Conservation (phyloP, 2,888 invertebrate species). For the Melangyna quadrimaculata region DNA sequence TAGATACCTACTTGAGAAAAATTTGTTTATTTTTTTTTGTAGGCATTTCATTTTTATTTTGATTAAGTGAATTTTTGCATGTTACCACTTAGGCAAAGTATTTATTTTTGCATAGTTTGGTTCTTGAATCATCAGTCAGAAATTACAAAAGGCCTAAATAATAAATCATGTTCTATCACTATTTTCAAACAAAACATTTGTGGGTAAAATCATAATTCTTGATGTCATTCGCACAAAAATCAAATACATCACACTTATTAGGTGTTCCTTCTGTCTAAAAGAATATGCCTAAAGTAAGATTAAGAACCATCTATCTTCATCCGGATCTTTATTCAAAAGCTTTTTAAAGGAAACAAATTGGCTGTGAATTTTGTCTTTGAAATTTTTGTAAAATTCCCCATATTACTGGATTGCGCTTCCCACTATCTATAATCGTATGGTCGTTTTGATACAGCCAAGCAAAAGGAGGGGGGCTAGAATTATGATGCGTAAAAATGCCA, state of each 20-base stretch:
- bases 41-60: neutral
- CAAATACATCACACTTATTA: neutral
- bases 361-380: no score
- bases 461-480: neutral
- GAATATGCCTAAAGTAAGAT: neutral
- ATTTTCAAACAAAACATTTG: neutral
- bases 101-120: neutral
- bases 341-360: neutral
- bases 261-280: neutral
- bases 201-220: neutral
- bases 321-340: neutral
- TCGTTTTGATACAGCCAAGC: neutral
- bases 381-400: no score
- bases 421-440: no score
- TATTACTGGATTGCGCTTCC: no score
- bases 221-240: neutral
- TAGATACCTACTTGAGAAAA: neutral
- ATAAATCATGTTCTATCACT: neutral
- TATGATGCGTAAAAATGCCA: neutral
- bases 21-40: neutral
- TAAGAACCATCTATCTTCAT: neutral
- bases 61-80: conserved; percentile 22
- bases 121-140: neutral
- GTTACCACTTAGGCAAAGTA: neutral
- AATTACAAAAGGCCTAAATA: neutral